A percentile compares a stretch with the other conserved stretches of the same genome.
Conservation (phyloP, 2,113 vertebrate genomes). For the Hemicordylus capensis region DNA sequence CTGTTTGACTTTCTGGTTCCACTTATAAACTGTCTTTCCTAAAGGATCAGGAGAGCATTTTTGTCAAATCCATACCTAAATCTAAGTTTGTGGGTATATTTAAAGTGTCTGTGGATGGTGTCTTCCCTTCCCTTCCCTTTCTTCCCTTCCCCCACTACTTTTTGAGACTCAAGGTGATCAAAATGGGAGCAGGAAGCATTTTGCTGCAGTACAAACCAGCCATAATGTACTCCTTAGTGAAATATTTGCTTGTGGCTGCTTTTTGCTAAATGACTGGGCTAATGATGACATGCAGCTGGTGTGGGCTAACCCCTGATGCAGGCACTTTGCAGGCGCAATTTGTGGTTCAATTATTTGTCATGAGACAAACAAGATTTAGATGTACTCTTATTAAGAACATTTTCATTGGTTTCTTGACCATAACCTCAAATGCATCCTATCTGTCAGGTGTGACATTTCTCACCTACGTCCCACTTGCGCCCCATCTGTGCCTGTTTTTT, state of each 20-base stretch:
- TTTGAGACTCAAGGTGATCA: conserved; percentile 10
- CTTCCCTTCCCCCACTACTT: background rate
- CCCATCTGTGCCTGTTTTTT: conserved; percentile 28
- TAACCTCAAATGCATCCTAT: background rate
- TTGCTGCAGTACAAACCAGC: conserved; percentile 44
- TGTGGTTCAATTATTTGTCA: conserved; percentile 18
- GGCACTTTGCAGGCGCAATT: conserved; percentile 46
- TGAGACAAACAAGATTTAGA: conserved; percentile 24
- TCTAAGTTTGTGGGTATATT: conserved; percentile 12
- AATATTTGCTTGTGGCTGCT: conserved; percentile 60
- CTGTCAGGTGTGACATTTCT: conserved; percentile 21
- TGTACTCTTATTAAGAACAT: conserved; percentile 24
- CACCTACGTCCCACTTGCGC: conserved; percentile 23
- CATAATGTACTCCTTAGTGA: conserved; percentile 41
- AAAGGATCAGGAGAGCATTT: conserved; percentile 42
- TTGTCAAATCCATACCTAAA: conserved; percentile 26
- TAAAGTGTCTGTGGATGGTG: conserved; percentile 42
- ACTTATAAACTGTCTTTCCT: conserved; percentile 32
- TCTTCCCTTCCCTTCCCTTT: conserved; percentile 35
- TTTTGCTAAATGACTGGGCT: conserved; percentile 18
- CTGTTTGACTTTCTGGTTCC: conserved; percentile 52
- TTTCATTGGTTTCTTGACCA: background rate
- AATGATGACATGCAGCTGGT: conserved; percentile 46
- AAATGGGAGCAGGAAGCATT: conserved; percentile 30
- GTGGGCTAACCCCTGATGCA: conserved; percentile 31